Evolutionary conservation across 2,888 invertebrate genomes (phyloP), one percentile per base, ranked within the genome.

Genomic region (Protophormia terraenovae): DNA sequence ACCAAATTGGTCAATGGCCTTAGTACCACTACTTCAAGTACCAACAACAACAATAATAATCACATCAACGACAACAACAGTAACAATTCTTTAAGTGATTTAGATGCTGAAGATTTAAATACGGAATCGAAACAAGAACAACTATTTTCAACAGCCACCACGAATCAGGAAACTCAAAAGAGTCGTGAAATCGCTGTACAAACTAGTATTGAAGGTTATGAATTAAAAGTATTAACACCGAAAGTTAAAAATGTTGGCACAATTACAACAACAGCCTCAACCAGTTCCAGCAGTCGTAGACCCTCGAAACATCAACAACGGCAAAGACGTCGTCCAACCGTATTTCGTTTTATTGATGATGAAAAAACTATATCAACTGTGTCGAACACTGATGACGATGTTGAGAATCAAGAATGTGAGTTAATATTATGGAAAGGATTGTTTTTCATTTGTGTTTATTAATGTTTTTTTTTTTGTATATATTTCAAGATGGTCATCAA

Each of bases 351-450:
- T 72, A 90, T 91, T 76, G 91, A 92, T 85, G 92, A 91, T 84
- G 92, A 90, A 82, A 92, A 90, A 87, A 91, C 91, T 55, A 88
- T 91, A 76, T 92, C 92, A 27, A 92, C 92, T 14, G 62, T 92
- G 60, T 92, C 92, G 58, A 92, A 92, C 86, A 90, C 90, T 35
- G 92, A 92, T 78, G 92, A 91, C 77, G 92, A 92, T 60, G 88
- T 87, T 64, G 90, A 86, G 6, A 91, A 90, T 45, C 89, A 89
- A 45, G 89, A 89, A 87, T 92, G 92, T 92, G 83, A 88, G 90
- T 88, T 53, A 35, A 27, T 6, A 19, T 35, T 8, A 50, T 4
- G 0, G 22, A 12, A 22, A 32, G 53, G 8, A 14, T 32, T 38
- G 12, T n/a, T 32, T 47, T 53, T 27, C 0, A 4, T 35, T 47